These are phyloP conservation scores for Mandrillus leucophaeus DNA, from an alignment of 2,113 vertebrate species.

Conservation along the genomic window DNA sequence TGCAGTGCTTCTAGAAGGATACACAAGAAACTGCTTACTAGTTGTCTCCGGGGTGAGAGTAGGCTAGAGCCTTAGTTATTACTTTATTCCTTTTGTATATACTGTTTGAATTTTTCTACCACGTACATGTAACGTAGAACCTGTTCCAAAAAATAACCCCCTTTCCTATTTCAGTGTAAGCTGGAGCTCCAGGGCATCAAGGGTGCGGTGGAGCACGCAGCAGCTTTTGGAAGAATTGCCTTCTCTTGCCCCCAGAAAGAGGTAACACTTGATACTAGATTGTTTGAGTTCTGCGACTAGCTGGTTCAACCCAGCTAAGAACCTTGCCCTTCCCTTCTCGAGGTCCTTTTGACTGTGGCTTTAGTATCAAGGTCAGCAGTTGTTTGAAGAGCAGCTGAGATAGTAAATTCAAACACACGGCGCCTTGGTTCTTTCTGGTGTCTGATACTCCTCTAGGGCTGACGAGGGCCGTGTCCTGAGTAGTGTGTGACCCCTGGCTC, in stretches of 20 bases:
- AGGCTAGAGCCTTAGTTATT: neutral
- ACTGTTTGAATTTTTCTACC: neutral
- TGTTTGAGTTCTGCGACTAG: neutral
- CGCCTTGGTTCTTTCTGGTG: neutral
- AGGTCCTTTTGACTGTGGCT: neutral
- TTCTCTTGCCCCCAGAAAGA: conserved; percentile 95
- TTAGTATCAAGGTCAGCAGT: neutral
- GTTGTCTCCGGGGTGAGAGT: neutral
- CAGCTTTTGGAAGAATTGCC: conserved; percentile 95
- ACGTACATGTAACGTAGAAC: neutral
- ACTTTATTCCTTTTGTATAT: neutral
- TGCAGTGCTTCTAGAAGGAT: neutral
- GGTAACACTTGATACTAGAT: conserved; percentile 79
- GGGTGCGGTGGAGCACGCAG: conserved; percentile 89
- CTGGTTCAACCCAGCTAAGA: neutral
- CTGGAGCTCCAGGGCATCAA: conserved; percentile 89
- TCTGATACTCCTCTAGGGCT: neutral
- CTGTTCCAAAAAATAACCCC: neutral
- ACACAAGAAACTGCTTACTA: neutral
- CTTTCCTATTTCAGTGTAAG: conserved; percentile 88
- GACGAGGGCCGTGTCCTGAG: fast-evolving
- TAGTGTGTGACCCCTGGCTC: neutral
- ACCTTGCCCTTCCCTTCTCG: neutral
- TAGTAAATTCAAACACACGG: neutral
- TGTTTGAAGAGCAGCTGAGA: neutral